Percentiles rank a stretch among this genome's conserved stretches.
These are phyloP conservation scores for Propithecus perrieri DNA, from an alignment of 2,797 vertebrate species.

Conservation along the genomic window DNA sequence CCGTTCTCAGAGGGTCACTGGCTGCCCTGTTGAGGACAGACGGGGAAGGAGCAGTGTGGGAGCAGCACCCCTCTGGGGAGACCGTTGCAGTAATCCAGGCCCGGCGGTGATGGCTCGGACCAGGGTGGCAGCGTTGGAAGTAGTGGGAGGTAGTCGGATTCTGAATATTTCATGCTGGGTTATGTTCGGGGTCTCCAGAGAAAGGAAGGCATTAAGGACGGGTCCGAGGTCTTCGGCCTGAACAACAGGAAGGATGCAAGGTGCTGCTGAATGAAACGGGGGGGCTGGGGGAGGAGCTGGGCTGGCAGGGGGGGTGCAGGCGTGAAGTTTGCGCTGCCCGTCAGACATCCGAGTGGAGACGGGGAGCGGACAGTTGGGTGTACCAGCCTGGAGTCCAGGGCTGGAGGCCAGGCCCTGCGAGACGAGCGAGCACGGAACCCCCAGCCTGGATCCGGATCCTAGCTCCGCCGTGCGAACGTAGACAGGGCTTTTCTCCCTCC, in stretches of 20 bases:
- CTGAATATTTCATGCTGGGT: not conserved
- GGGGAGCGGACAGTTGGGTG: not conserved
- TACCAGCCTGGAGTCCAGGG: not conserved
- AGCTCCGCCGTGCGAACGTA: not conserved
- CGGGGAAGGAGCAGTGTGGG: not conserved
- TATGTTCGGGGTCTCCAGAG: not conserved
- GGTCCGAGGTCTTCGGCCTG: not conserved
- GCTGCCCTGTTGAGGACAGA: not conserved
- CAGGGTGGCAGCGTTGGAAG: not conserved
- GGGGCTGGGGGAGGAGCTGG: not conserved
- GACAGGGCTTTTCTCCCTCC: not conserved
- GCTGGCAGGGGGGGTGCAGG: not conserved
- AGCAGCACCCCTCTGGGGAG: not conserved
- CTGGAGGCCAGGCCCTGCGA: not conserved
- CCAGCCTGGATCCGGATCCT: not conserved
- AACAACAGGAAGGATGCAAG: not conserved
- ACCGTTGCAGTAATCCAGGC: not conserved
- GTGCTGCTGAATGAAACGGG: not conserved
- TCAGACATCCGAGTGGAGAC: not conserved
- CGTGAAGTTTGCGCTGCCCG: not conserved
- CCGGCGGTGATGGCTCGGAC: not conserved
- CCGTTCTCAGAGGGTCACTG: not conserved
- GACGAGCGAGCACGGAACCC: not conserved
- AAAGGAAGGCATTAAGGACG: not conserved
- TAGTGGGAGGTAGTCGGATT: not conserved